Evolutionary conservation across 2,888 invertebrate species (phyloP).

Genomic region (Corythucha ciliata): DNA sequence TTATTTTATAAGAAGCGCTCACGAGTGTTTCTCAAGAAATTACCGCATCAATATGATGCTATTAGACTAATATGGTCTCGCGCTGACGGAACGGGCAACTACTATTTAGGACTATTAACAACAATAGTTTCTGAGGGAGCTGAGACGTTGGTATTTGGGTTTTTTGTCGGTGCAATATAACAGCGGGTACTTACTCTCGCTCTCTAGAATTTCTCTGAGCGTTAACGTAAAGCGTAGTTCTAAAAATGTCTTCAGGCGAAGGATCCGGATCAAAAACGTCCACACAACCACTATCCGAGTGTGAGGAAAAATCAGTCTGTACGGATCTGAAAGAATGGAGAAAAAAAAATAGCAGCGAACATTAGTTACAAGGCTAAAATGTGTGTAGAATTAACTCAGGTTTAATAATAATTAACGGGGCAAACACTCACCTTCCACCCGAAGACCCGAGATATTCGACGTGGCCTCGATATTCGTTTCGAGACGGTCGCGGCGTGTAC

Average conservation of each 20-base stretch:
- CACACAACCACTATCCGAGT: slow-evolving; percentile 20
- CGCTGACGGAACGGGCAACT: too few relatives aligned
- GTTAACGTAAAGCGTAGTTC: slow-evolving; percentile 23
- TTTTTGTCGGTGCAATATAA: too few relatives aligned
- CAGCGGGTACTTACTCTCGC: slow-evolving; percentile 24
- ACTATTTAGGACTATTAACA: too few relatives aligned
- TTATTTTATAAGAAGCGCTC: too few relatives aligned
- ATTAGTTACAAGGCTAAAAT: neutral
- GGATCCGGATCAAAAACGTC: slow-evolving; percentile 23
- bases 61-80: too few relatives aligned
- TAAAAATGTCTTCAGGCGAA: slow-evolving; percentile 19
- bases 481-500: slow-evolving; percentile 38
- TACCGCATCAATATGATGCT: too few relatives aligned
- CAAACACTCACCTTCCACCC: slow-evolving; percentile 49
- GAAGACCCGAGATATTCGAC: slow-evolving; percentile 55
- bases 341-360: neutral
- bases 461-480: slow-evolving; percentile 33
- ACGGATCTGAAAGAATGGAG: slow-evolving; percentile 13
- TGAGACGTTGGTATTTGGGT: neutral
- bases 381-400: neutral
- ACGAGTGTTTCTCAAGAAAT: too few relatives aligned
- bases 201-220: slow-evolving; percentile 20
- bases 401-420: neutral
- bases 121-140: too few relatives aligned
- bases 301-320: slow-evolving; percentile 25